These are phyloP conservation scores for Blastobasis lacticolella DNA, from an alignment of 2,888 invertebrate species.

Conservation along the genomic window DNA sequence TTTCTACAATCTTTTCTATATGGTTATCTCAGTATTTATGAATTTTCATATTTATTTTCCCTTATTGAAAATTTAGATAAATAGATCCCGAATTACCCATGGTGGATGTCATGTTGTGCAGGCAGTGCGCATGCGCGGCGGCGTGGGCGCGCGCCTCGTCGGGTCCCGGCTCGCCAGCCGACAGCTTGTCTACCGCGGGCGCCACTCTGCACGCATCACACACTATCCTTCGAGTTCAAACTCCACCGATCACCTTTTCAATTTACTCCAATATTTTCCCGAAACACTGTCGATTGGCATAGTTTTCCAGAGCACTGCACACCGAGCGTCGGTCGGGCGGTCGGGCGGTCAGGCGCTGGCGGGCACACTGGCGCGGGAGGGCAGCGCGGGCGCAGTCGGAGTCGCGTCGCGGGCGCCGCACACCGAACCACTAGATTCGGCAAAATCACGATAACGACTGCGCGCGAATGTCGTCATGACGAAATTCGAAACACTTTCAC, in stretches of 20 bases:
- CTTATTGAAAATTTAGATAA: no score
- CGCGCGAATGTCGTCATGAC: slow-evolving; percentile 74
- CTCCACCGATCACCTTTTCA: slow-evolving; percentile 62
- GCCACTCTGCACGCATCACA: slow-evolving; percentile 50
- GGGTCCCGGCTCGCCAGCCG: slow-evolving; percentile 59
- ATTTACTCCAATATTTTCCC: slow-evolving; percentile 56
- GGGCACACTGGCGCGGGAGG: slow-evolving; percentile 48
- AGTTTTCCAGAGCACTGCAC: slow-evolving; percentile 56
- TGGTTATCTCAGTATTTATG: no score
- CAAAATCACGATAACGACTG: slow-evolving; percentile 75
- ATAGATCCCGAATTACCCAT: slow-evolving; percentile 53
- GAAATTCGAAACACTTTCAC: slow-evolving; percentile 76
- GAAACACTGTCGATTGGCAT: slow-evolving; percentile 63
- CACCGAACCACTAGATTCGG: slow-evolving; percentile 69
- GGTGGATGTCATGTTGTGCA: slow-evolving; percentile 71
- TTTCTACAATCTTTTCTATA: no score
- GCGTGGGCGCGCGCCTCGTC: slow-evolving; percentile 56
- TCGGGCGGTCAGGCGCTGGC: background rate
- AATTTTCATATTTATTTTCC: no score
- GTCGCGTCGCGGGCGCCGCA: slow-evolving; percentile 39
- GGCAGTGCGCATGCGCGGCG: slow-evolving; percentile 53
- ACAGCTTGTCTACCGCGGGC: slow-evolving; percentile 56
- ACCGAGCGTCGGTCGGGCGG: slow-evolving; percentile 29
- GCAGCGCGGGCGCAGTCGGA: slow-evolving; percentile 38
- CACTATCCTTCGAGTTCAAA: slow-evolving; percentile 43